Evolutionary conservation across 2,888 invertebrate genomes (phyloP).

Genomic region (Pammene aurita): DNA sequence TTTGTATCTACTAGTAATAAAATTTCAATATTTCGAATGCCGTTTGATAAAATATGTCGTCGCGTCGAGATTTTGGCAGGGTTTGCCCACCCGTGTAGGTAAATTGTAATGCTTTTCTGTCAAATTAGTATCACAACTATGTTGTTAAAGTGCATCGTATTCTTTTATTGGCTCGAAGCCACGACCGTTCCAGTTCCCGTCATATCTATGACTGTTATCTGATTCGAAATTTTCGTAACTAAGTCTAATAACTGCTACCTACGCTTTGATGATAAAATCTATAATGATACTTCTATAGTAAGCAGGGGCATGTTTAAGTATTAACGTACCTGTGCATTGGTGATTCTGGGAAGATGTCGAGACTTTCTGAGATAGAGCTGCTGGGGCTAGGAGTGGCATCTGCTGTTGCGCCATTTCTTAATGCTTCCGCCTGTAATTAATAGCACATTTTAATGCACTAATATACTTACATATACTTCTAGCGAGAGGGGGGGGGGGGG

Average conservation of each 20-base stretch:
- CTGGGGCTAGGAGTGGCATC: slow-evolving; percentile 94
- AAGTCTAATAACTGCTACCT: slow-evolving; percentile 35
- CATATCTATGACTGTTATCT: slow-evolving; percentile 60
- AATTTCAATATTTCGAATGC: slow-evolving; percentile 63
- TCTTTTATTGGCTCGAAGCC: slow-evolving; percentile 72
- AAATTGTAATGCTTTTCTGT: slow-evolving; percentile 73
- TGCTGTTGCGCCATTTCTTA: slow-evolving; percentile 84
- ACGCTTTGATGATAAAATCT: slow-evolving; percentile 17
- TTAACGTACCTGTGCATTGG: slow-evolving; percentile 88
- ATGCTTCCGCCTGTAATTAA: slow-evolving; percentile 72
- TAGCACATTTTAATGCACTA: slow-evolving; percentile 12
- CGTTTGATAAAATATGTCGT: slow-evolving; percentile 51
- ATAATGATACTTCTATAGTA: slow-evolving; percentile 46
- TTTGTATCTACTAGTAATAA: slow-evolving; percentile 64
- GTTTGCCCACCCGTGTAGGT: slow-evolving; percentile 62
- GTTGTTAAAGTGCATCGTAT: slow-evolving; percentile 55
- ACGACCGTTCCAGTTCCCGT: slow-evolving; percentile 59
- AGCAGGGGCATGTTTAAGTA: slow-evolving; percentile 42
- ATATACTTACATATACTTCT: no score
- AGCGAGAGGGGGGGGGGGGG: no score
- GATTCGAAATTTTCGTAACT: slow-evolving; percentile 43
- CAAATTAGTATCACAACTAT: slow-evolving; percentile 69
- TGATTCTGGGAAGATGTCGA: slow-evolving; percentile 95
- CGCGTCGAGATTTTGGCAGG: slow-evolving; percentile 65
- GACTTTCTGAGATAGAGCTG: slow-evolving; percentile 94